Base-by-base conservation (phyloP, 2,113 vertebrate genomes). In the Eptesicus fuscus region DNA sequence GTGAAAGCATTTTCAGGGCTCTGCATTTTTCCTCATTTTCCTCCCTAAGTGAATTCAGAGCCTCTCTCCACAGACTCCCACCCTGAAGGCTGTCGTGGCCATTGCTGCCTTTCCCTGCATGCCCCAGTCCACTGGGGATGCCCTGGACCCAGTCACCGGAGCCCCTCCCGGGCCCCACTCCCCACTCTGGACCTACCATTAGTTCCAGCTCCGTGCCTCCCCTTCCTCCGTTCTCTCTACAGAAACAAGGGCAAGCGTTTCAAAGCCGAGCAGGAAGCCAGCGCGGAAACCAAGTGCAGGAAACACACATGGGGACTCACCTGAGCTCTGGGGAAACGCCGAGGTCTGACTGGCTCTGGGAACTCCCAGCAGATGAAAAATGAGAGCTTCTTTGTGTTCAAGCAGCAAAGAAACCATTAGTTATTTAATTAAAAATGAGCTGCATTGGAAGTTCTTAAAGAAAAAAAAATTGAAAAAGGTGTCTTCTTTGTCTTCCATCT, bases 351-450 rank as follows among this genome's bases (percentile, higher is more conserved):
- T 73, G 69, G 47, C 42, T 70, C 73, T 49, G 70, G 37, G 28
- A 42, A 88, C 94, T 85, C 11, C 85, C 28, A 78, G 35, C 18
- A 42, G 51, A 80, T 78, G 63, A 88, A 63, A 61, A 67, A 44
- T 61, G 28, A 91, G 53, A 59, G 12, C 12, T 65, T n/a, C 12
- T 77, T 77, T 77, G 17, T 77, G 30, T 51, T n/a, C 11, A 20
- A 77, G 22, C 25, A 49, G 3, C 63, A 23, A 70, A 47, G 40
- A 53, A 91, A 56, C 69, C 5, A 42, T 82, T 23, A 11, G 37
- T 42, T 61, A 44, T 79, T 94, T 44, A 83, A 82, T 61, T 87
- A 32, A 49, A 79, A 67, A 47, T 18, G 7, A 4, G 13, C n/a
- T 25, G 8, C 32, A 22, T 3, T 89, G 7, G 61, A 35, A 86